Evolutionary conservation across 2,797 vertebrate genomes (phyloP).

Genomic region (Poecilia velifera): DNA sequence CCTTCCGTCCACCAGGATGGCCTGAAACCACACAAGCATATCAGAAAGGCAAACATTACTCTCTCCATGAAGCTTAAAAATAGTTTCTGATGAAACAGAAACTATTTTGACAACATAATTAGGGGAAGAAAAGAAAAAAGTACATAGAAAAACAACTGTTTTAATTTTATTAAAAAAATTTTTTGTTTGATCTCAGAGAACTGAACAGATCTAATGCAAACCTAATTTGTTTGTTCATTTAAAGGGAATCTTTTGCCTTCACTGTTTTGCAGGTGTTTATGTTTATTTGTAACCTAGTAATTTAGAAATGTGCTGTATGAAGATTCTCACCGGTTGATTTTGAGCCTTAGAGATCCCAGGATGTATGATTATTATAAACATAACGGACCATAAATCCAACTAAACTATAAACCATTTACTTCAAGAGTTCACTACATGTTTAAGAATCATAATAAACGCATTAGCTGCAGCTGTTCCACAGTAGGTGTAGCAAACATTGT

Average conservation of each 20-base stretch:
- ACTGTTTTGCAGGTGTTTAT: not conserved
- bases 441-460: not conserved
- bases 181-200: not conserved
- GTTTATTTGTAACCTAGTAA: not conserved
- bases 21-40: slow-evolving; percentile 73
- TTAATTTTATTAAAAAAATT: not conserved
- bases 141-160: not conserved
- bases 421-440: not conserved
- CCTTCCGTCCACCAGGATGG: slow-evolving; percentile 78
- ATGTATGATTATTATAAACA: not conserved
- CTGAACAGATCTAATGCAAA: not conserved
- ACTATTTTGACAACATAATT: not conserved
- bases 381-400: not conserved
- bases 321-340: not conserved
- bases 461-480: not conserved
- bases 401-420: not conserved
- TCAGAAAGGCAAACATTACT: not conserved
- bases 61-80: not conserved
- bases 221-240: not conserved
- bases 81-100: not conserved
- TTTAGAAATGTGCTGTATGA: not conserved
- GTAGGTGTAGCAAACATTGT: not conserved
- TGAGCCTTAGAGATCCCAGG: not conserved
- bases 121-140: not conserved
- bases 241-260: not conserved